Percentiles rank a stretch among this genome's conserved stretches.
Conservation (phyloP, 2,888 invertebrate genomes). For the Alcis repandata region DNA sequence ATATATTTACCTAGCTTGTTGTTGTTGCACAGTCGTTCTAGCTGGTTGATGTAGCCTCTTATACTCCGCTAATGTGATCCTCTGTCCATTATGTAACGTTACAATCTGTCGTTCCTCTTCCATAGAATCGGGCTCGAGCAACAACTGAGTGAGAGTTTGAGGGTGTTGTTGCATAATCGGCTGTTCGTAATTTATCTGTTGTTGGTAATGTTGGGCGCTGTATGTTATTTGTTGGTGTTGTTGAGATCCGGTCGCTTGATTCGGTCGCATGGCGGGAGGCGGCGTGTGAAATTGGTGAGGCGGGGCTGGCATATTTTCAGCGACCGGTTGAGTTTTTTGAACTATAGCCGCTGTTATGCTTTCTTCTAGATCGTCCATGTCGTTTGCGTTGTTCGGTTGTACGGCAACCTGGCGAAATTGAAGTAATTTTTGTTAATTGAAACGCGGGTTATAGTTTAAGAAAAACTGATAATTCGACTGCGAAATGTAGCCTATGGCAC, state of each 20-base stretch:
- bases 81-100: slow-evolving; percentile 75
- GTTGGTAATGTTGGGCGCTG: slow-evolving; percentile 66
- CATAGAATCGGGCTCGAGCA: slow-evolving; percentile 71
- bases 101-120: slow-evolving; percentile 79
- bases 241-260: slow-evolving; percentile 50
- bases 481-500: too few relatives aligned
- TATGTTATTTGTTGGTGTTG: slow-evolving; percentile 62
- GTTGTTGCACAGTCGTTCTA: slow-evolving; percentile 70
- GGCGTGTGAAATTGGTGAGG: slow-evolving; percentile 70
- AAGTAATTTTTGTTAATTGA: neutral
- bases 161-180: slow-evolving; percentile 66
- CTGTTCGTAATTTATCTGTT: slow-evolving; percentile 66
- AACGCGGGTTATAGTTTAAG: neutral
- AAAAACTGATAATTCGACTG: too few relatives aligned
- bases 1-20: slow-evolving; percentile 59
- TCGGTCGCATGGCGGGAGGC: slow-evolving; percentile 63
- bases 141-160: slow-evolving; percentile 65
- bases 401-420: slow-evolving; percentile 66
- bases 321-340: slow-evolving; percentile 69
- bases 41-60: slow-evolving; percentile 72
- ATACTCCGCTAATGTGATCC: slow-evolving; percentile 79
- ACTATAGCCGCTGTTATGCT: slow-evolving; percentile 84
- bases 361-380: slow-evolving; percentile 84
- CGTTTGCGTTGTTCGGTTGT: slow-evolving; percentile 79
- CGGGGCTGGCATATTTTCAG: slow-evolving; percentile 57